These are phyloP conservation scores for Terrapene triunguis DNA, from an alignment of 2,113 vertebrate genomes.

Conservation along the genomic window DNA sequence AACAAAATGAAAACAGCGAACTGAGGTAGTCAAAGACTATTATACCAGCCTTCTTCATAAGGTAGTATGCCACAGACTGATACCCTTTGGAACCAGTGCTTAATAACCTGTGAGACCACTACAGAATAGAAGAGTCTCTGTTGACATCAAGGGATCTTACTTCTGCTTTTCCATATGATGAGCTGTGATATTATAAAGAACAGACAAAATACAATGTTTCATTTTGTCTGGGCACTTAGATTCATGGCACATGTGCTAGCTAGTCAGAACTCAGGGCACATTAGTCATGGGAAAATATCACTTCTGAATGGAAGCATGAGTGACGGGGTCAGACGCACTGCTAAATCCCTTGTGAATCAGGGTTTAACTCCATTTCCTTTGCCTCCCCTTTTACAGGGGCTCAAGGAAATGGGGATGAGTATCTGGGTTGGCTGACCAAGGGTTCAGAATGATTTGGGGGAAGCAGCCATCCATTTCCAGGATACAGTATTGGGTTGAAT, in stretches of 20 bases:
- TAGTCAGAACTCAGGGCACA: neutral
- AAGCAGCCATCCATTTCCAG: neutral
- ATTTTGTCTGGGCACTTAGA: neutral
- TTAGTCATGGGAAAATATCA: slow-evolving; percentile 7
- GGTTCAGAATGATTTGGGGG: neutral
- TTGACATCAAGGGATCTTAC: neutral
- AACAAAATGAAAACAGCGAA: neutral
- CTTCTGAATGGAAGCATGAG: neutral
- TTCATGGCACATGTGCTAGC: neutral
- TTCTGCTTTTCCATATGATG: neutral
- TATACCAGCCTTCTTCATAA: neutral
- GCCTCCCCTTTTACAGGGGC: neutral
- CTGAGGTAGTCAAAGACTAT: neutral
- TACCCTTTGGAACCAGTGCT: neutral
- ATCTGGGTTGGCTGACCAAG: neutral
- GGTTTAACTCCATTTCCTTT: neutral
- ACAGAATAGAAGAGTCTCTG: slow-evolving; percentile 21
- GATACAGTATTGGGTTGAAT: neutral
- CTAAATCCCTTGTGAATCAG: neutral
- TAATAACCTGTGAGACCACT: neutral
- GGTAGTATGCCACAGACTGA: neutral
- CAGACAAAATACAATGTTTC: neutral
- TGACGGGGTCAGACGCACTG: neutral
- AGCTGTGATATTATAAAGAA: neutral
- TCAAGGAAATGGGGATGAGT: neutral